Conservation (phyloP, 2,888 invertebrate genomes). For the Lochmaea crataegi region DNA sequence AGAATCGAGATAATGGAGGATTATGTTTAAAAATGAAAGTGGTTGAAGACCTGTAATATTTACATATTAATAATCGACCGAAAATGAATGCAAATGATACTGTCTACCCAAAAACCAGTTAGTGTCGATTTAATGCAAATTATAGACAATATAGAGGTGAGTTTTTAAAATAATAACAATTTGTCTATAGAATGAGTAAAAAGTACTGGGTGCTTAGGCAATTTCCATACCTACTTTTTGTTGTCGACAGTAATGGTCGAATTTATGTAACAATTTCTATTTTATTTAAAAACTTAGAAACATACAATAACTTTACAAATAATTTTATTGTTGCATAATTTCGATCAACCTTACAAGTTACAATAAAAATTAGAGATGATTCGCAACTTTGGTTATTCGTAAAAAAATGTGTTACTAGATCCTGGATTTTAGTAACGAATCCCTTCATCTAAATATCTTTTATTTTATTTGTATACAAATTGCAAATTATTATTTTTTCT, state of each 20-base stretch:
- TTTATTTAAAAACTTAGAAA: background rate
- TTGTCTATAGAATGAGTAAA: background rate
- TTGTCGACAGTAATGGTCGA: background rate
- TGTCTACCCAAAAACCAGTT: too few relatives aligned
- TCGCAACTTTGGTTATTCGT: constrained; percentile 13
- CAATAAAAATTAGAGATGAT: background rate
- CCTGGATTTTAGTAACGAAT: constrained; percentile 25
- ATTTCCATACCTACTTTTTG: background rate
- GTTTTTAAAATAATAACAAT: too few relatives aligned
- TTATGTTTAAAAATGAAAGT: too few relatives aligned
- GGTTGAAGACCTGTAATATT: too few relatives aligned
- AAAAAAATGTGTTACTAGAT: constrained; percentile 13
- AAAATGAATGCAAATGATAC: too few relatives aligned
- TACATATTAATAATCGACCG: too few relatives aligned
- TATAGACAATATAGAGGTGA: too few relatives aligned
- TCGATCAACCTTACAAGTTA: background rate
- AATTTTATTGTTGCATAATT: background rate
- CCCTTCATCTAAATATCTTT: constrained; percentile 29
- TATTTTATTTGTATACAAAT: constrained; percentile 33
- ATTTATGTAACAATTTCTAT: constrained; percentile 1
- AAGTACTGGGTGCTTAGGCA: background rate
- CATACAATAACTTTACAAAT: too few relatives aligned
- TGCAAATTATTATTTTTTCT: constrained; percentile 15
- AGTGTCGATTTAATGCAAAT: too few relatives aligned
- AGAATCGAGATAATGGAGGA: too few relatives aligned